These are phyloP conservation scores for Pandemis corylana DNA, from an alignment of 2,888 invertebrate genomes.

Conservation along the genomic window DNA sequence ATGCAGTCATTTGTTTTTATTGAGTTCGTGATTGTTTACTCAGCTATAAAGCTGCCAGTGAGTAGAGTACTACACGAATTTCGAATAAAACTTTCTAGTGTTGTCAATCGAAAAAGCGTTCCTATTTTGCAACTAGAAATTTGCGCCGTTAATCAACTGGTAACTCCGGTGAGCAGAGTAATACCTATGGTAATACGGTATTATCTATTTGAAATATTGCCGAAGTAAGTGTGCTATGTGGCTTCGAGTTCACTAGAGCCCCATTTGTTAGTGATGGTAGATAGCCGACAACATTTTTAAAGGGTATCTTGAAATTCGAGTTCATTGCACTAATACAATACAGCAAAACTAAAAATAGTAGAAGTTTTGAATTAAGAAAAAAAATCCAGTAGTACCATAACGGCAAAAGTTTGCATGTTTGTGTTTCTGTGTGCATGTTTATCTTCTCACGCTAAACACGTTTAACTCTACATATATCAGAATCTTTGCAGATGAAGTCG, in stretches of 20 bases:
- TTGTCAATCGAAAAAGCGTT: conserved; percentile 8
- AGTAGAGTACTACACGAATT: not conserved
- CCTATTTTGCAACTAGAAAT: conserved; percentile 26
- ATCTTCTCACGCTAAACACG: too few relatives aligned
- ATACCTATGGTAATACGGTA: conserved; percentile 43
- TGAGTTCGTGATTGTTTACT: conserved; percentile 6
- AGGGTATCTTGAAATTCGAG: conserved; percentile 18
- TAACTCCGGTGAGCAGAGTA: conserved; percentile 43
- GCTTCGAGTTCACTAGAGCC: conserved; percentile 33
- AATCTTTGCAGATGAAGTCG: too few relatives aligned
- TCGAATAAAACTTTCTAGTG: conserved; percentile 4
- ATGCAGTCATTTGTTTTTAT: conserved; percentile 22
- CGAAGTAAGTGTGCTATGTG: conserved; percentile 42
- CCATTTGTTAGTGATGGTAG: conserved; percentile 39
- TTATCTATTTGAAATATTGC: conserved; percentile 49
- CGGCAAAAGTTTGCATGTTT: too few relatives aligned
- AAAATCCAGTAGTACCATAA: too few relatives aligned
- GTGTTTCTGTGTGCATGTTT: too few relatives aligned
- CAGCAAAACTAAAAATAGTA: not conserved
- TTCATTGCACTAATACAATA: not conserved
- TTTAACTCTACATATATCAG: too few relatives aligned
- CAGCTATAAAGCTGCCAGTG: conserved; percentile 16
- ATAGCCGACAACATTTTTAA: conserved; percentile 32
- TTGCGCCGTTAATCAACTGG: conserved; percentile 39
- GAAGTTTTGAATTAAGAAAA: not conserved